Base-by-base conservation (phyloP, 2,113 vertebrate genomes). In the Odontesthes bonariensis region DNA sequence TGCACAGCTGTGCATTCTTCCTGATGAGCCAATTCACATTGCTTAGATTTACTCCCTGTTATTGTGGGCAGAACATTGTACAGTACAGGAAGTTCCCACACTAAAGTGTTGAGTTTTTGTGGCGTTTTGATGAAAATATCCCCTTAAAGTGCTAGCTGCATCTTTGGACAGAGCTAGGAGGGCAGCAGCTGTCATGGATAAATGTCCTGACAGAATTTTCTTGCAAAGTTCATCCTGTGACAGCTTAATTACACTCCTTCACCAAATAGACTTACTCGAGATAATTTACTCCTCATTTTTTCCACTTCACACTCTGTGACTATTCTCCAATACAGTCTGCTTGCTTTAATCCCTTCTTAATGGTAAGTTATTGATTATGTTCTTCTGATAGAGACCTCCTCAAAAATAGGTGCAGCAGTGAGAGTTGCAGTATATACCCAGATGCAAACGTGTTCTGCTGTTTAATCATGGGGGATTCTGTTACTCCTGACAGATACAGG, bases 401-500 rank as follows among this genome's bases (percentile, higher is more conserved):
- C 31, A 63, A n/a, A 20, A 40, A 14, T 38, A 38, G 35, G 35
- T 35, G 17, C 54, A 33, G 55, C 27, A 56, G 23, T 6, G 1
- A 38, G 19, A 38, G 32, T 10, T 38, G 35, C 5, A 38, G 35
- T 38, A 38, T 38, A 7, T 38, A 1, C 12, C 9, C 17, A n/a
- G 8, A 38, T 4, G 19, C 22, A 74, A 75, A 77, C 54, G 42
- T 49, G 16, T 35, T 59, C 40, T 35, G 20, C 19, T 56, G 63
- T 82, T 81, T 51, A 76, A 81, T 74, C 42, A 51, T 6, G 11
- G 23, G 51, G 68, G 14, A 51, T 67, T 77, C 7, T 75, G 74
- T 65, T 63, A 51, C 54, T 84, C 57, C 64, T 33, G 75, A 73
- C 2, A 11, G 56, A 86, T 72, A 27, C 53, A 77, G 54, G 77